phyloP scores from a whole-genome alignment of 2,888 invertebrate genomes.

The Athripsodes cinereus region DNA sequence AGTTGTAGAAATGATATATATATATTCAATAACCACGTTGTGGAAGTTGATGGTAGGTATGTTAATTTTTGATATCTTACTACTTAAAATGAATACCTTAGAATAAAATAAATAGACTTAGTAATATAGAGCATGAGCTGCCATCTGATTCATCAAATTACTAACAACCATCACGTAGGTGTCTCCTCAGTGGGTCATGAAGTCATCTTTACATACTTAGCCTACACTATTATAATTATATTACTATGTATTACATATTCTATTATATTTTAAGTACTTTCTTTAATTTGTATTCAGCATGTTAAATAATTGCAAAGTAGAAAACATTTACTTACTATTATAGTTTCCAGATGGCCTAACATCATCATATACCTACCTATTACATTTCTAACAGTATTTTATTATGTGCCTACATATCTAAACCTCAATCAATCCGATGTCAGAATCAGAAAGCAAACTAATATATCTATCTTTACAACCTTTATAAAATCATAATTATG shows the following conservation, averaged over 20 bases:
- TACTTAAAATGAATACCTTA: no score
- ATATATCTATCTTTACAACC: no score
- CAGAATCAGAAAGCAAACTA: no score
- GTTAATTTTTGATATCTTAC: neutral
- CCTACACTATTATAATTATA: neutral
- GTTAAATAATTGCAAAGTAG: neutral
- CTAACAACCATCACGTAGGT: neutral
- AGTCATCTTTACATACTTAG: neutral
- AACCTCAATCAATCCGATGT: no score
- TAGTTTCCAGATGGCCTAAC: neutral
- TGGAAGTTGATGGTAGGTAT: neutral
- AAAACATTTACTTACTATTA: neutral
- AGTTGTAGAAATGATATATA: neutral
- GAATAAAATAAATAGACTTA: neutral
- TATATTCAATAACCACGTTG: neutral
- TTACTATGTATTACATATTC: neutral
- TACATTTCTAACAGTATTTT: no score
- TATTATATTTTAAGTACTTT: neutral
- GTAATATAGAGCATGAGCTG: neutral
- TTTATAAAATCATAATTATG: no score
- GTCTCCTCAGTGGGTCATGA: neutral
- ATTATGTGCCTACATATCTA: no score
- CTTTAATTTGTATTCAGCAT: neutral
- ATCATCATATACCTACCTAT: no score
- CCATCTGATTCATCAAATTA: neutral